Conservation (phyloP, 2,797 vertebrate species). For the Enteromius thamalakanensis region DNA sequence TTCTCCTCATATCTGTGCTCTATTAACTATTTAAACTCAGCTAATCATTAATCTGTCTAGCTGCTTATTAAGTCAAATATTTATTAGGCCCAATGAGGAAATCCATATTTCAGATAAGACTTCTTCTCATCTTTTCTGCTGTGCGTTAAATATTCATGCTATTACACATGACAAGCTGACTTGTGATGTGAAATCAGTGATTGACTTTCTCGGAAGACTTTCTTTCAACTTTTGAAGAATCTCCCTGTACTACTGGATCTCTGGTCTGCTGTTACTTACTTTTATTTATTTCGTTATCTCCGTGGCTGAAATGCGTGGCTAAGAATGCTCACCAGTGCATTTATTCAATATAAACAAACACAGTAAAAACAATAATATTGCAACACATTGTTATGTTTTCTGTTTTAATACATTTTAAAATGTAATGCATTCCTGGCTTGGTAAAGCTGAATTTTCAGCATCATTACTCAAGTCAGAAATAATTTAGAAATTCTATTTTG, state of each 20-base stretch:
- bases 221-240: conserved; percentile 66
- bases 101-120: conserved; percentile 83
- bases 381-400: not conserved
- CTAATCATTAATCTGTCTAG: conserved; percentile 80
- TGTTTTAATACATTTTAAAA: not conserved
- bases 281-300: not conserved
- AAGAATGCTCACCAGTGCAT: not conserved
- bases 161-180: conserved; percentile 68
- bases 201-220: conserved; percentile 47
- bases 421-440: not conserved
- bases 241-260: conserved; percentile 61
- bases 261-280: not conserved
- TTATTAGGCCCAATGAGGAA: conserved; percentile 84
- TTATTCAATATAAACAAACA: not conserved
- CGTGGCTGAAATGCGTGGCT: not conserved
- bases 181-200: conserved; percentile 46
- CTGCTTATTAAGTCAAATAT: conserved; percentile 83
- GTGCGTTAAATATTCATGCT: conserved; percentile 78
- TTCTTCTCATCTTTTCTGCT: conserved; percentile 73
- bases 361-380: not conserved
- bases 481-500: not conserved
- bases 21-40: conserved; percentile 81
- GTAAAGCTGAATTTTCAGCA: not conserved
- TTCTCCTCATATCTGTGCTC: conserved; percentile 67
- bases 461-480: not conserved